Conservation (phyloP, 2,888 invertebrate species). For the Heptascelio sp. region DNA sequence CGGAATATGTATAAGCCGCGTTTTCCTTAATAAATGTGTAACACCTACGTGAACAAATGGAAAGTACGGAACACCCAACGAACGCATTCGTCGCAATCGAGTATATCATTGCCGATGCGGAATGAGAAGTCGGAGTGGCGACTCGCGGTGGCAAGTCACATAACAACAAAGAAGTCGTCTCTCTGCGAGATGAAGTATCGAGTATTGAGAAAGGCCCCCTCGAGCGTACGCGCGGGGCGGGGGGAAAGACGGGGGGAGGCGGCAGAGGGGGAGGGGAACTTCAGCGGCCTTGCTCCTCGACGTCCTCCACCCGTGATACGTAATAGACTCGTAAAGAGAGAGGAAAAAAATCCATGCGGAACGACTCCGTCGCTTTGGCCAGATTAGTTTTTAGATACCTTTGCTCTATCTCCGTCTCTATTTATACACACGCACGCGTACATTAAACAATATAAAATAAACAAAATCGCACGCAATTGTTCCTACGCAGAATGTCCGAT, state of each 20-base stretch:
- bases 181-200: conserved; percentile 66
- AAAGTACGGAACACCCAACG: conserved; percentile 61
- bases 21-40: conserved; percentile 68
- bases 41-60: conserved; percentile 65
- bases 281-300: conserved; percentile 68
- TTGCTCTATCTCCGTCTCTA: too few relatives aligned
- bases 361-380: conserved; percentile 54
- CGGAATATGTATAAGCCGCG: conserved; percentile 57
- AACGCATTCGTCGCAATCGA: conserved; percentile 66
- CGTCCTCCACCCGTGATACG: conserved; percentile 70
- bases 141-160: conserved; percentile 64
- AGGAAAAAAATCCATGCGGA: conserved; percentile 65
- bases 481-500: too few relatives aligned
- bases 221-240: conserved; percentile 58
- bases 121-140: conserved; percentile 65
- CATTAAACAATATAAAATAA: too few relatives aligned
- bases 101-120: conserved; percentile 64
- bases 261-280: conserved; percentile 59
- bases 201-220: conserved; percentile 68
- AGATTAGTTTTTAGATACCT: conserved; percentile 62
- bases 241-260: too few relatives aligned
- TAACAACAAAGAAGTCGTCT: conserved; percentile 66
- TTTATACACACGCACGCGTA: too few relatives aligned
- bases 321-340: conserved; percentile 69
- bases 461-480: too few relatives aligned